These are phyloP conservation scores for Pteria penguin DNA, from an alignment of 2,888 invertebrate species.

Conservation along the genomic window DNA sequence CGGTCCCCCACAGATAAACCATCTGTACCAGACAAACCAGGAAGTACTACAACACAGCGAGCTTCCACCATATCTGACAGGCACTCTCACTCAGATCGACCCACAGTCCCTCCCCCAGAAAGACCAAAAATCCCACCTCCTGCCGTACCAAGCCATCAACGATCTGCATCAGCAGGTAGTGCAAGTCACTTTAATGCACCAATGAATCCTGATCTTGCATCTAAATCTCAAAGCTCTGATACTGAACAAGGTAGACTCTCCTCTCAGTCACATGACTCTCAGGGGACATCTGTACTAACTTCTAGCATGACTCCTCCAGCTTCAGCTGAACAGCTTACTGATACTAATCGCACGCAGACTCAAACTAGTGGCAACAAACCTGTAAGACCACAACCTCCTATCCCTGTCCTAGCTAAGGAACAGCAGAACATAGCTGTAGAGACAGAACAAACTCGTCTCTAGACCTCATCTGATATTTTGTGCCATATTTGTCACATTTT, in stretches of 20 bases:
- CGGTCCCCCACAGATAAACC: slow-evolving; percentile 54
- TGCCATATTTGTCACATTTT: not conserved
- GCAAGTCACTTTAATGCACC: slow-evolving; percentile 23
- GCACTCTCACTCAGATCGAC: slow-evolving; percentile 34
- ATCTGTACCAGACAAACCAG: slow-evolving; percentile 51
- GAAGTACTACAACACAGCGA: slow-evolving; percentile 17
- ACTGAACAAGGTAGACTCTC: slow-evolving; percentile 47
- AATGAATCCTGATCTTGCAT: not conserved
- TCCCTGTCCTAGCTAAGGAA: slow-evolving; percentile 68
- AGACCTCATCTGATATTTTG: slow-evolving; percentile 41
- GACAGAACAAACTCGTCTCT: slow-evolving; percentile 71
- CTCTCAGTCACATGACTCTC: slow-evolving; percentile 37
- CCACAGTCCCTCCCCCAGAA: slow-evolving; percentile 50
- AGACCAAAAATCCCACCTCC: slow-evolving; percentile 67
- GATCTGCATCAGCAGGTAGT: slow-evolving; percentile 70
- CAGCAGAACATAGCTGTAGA: slow-evolving; percentile 64
- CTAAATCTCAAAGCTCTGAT: slow-evolving; percentile 4
- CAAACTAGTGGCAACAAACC: slow-evolving; percentile 55
- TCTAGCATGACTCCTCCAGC: slow-evolving; percentile 12
- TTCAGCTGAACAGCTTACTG: slow-evolving; percentile 41
- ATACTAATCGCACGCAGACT: slow-evolving; percentile 55
- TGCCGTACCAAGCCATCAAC: slow-evolving; percentile 62
- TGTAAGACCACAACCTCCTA: slow-evolving; percentile 61
- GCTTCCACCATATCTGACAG: slow-evolving; percentile 35
- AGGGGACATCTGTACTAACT: slow-evolving; percentile 27